phyloP scores from a whole-genome alignment of 2,888 invertebrate species.

The Apocheima hispidaria region DNA sequence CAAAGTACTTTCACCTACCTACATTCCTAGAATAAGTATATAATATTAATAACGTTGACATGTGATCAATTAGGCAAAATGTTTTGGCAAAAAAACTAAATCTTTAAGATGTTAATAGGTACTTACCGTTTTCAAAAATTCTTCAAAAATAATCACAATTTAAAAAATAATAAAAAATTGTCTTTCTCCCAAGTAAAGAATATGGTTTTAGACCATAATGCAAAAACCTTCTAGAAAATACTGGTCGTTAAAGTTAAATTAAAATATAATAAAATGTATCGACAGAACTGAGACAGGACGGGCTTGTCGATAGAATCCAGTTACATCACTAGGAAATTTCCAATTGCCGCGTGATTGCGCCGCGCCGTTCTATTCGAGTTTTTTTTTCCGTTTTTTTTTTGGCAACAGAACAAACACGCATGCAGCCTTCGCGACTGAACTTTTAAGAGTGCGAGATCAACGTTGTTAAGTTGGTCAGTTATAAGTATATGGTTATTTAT shows the following conservation, averaged over 20 bases:
- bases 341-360: too few species aligned
- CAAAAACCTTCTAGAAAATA: neutral
- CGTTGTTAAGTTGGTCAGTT: constrained; percentile 21
- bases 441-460: constrained; percentile 13
- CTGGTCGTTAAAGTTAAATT: neutral
- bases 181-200: neutral
- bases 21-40: neutral
- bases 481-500: constrained; percentile 10
- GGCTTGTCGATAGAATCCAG: constrained; percentile 13
- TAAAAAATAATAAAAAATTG: neutral
- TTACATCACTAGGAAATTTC: constrained; percentile 20
- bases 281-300: neutral
- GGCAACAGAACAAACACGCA: constrained; percentile 15
- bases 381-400: constrained; percentile 11
- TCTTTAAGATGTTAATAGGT: too few species aligned
- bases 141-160: neutral
- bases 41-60: neutral
- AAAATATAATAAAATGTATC: neutral
- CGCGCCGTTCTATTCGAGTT: constrained; percentile 9
- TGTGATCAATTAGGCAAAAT: neutral
- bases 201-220: constrained; percentile 7
- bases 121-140: neutral
- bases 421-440: constrained; percentile 15
- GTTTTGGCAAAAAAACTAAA: too few species aligned
- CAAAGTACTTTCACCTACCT: neutral